Evolutionary conservation across 2,888 invertebrate genomes (phyloP), one percentile per base, ranked within the genome.

Genomic region (Brassicogethes aeneus): DNA sequence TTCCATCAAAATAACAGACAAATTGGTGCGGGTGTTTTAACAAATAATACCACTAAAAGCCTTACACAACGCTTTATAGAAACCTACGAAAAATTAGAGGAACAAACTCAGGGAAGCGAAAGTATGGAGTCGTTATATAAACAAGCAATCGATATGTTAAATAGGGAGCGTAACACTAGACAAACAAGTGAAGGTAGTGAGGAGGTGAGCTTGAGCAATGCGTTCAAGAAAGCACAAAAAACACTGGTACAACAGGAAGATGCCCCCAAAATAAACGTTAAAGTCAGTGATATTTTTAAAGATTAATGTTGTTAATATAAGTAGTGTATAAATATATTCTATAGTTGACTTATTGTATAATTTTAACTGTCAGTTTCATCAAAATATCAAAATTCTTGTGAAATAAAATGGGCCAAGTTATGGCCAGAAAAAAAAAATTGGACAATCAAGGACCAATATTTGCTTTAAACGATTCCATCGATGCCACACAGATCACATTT

Each of bases 1-100:
- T 81, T 81, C 53, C 83, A 85, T 47, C 73, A 75, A 42, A 68
- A 73, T 35, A 70, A 76, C 14, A 75, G 72, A 47, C 73, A 75
- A 16, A 59, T 74, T 36, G 75, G 76, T 31, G 66, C 71, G 2
- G 62, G 75, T 1, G 3, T 10, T 10, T 12, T 13, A 12, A 32
- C 32, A 10, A 79, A 77, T 53, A 76, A 71, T 52, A 64, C 60
- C n/a, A 64, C 69, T n/a, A 74, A 63, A 59, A 76, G 74, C 17
- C 70, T 72, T 47, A 74, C 74, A 0, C 82, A 78, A 56, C 71
- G 68, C 50, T 79, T 83, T 51, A 67, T 85, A 10, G 66, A 73
- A 29, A 74, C 75, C 45, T 83, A 82, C 53, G 68, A 75, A 32
- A 71, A 74, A 44, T 55, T 84, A 7, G 71, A 76, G 59, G 57